Percentiles rank a stretch among this genome's conserved stretches.
Evolutionary conservation across 2,113 vertebrate genomes (phyloP).

Genomic region (Anas platyrhynchos): DNA sequence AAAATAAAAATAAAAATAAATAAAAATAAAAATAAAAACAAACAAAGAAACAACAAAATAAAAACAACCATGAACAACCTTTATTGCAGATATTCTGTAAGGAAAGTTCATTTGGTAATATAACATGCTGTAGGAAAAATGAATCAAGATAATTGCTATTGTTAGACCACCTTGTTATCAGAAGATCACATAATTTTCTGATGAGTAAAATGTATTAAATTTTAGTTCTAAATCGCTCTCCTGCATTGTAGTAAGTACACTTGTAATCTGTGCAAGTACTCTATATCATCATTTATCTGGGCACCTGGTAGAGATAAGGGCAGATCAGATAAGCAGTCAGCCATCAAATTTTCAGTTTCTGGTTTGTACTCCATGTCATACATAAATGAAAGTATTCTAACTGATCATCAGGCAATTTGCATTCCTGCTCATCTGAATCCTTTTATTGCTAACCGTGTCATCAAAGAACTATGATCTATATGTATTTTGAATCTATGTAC

Average conservation of each 20-base stretch:
- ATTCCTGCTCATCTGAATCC: background rate
- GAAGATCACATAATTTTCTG: background rate
- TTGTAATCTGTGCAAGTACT: slow-evolving; percentile 4
- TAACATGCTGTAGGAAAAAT: background rate
- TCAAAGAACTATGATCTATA: background rate
- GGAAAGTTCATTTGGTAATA: background rate
- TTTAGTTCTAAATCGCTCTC: background rate
- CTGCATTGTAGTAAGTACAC: background rate
- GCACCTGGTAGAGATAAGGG: slow-evolving; percentile 12
- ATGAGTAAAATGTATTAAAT: background rate
- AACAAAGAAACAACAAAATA: background rate
- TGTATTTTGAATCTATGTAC: background rate
- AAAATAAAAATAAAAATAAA: background rate
- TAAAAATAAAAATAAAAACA: no score
- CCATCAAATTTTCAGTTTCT: background rate
- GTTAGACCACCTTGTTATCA: background rate
- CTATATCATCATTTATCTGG: slow-evolving; percentile 32
- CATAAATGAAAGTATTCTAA: background rate
- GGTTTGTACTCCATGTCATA: background rate
- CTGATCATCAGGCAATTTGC: background rate
- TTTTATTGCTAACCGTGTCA: background rate
- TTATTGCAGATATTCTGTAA: background rate
- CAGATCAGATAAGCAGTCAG: slow-evolving; percentile 46
- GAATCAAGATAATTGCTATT: background rate
- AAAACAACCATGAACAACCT: background rate